A percentile compares a stretch with the other conserved stretches of the same genome.
Conservation (phyloP, 1,140 invertebrate species). For the Octopus sinensis region DNA sequence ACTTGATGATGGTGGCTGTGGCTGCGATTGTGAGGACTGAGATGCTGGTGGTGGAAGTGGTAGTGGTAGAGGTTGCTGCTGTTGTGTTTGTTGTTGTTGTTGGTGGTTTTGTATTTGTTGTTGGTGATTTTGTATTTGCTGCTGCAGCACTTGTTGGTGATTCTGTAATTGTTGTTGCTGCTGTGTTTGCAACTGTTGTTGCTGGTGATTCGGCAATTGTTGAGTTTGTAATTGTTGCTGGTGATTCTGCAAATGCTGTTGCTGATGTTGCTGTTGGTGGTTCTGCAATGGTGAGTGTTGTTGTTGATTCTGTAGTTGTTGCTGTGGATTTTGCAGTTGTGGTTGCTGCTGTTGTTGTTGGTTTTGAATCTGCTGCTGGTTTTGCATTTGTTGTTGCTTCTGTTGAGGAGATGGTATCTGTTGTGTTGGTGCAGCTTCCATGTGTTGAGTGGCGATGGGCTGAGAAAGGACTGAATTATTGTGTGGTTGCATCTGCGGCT, state of each 20-base stretch:
- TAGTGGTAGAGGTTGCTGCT: neutral
- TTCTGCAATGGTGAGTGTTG: slow-evolving; percentile 9
- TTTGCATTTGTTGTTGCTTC: slow-evolving; percentile 13
- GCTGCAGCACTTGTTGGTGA: neutral
- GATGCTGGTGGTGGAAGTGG: neutral
- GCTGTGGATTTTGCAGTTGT: neutral
- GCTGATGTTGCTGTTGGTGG: slow-evolving; percentile 14
- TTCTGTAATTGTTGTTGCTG: neutral
- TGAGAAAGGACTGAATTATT: slow-evolving; percentile 40
- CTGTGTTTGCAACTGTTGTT: neutral
- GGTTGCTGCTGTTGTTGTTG: neutral
- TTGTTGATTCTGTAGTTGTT: neutral
- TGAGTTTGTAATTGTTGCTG: neutral
- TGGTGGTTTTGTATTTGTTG: neutral
- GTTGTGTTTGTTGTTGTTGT: neutral
- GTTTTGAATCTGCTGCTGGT: slow-evolving; percentile 1
- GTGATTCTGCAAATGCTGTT: slow-evolving; percentile 17
- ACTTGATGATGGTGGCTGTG: slow-evolving; percentile 23
- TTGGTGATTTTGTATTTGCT: neutral
- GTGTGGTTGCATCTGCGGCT: slow-evolving; percentile 36
- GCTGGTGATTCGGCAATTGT: neutral
- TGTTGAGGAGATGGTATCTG: slow-evolving; percentile 3
- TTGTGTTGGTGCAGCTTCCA: slow-evolving; percentile 5
- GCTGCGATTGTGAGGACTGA: slow-evolving; percentile 15
- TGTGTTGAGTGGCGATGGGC: slow-evolving; percentile 16